Conservation (phyloP, 2,888 invertebrate species). For the Carcina quercana region DNA sequence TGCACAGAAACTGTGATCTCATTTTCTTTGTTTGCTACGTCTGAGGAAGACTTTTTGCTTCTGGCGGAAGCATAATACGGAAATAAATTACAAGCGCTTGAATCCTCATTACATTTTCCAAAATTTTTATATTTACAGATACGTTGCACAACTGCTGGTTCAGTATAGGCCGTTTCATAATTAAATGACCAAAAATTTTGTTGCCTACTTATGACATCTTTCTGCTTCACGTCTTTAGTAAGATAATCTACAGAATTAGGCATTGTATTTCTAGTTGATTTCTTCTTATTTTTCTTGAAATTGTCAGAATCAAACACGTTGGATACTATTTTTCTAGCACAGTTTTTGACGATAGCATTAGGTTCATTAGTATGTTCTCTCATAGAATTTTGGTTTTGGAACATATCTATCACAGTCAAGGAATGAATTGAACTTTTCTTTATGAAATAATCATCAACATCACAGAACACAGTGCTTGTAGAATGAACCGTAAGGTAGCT, state of each 20-base stretch:
- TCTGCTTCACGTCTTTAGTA: too few species aligned
- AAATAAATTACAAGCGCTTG: constrained; percentile 56
- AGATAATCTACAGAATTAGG: constrained; percentile 20
- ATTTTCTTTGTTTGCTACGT: constrained; percentile 32
- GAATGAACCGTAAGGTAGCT: constrained; percentile 36
- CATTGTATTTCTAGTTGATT: constrained; percentile 40
- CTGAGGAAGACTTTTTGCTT: constrained; percentile 31
- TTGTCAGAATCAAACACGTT: constrained; percentile 29
- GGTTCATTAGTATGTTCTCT: constrained; percentile 17
- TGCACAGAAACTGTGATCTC: constrained; percentile 28
- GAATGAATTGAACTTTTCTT: constrained; percentile 48
- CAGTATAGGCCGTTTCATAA: constrained; percentile 43
- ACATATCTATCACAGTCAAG: constrained; percentile 27
- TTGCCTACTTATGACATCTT: constrained; percentile 24
- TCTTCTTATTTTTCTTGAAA: constrained; percentile 33
- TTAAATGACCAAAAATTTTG: constrained; percentile 55
- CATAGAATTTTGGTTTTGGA: constrained; percentile 32
- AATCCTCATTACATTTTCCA: constrained; percentile 37
- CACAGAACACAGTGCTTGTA: constrained; percentile 54
- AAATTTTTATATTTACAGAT: constrained; percentile 37
- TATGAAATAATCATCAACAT: constrained; percentile 52
- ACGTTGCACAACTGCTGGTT: constrained; percentile 36
- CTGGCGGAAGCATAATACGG: constrained; percentile 51
- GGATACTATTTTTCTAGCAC: constrained; percentile 41
- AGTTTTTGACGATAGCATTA: constrained; percentile 45